A percentile compares a stretch with the other conserved stretches of the same genome.
Conservation (phyloP, 2,797 vertebrate species). For the Phrynocephalus forsythii region DNA sequence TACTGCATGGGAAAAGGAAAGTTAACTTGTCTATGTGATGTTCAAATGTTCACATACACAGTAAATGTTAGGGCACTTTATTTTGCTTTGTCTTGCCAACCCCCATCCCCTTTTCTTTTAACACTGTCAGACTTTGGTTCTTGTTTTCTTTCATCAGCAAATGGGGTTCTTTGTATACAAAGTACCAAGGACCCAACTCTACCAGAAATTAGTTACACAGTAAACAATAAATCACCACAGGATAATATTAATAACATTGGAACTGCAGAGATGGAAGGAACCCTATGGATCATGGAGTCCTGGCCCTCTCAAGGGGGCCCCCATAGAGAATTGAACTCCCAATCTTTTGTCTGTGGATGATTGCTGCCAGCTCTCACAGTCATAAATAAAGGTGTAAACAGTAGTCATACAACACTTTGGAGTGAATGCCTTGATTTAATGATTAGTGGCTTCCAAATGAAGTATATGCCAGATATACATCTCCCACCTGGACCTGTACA, state of each 20-base stretch:
- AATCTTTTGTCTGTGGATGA: not conserved
- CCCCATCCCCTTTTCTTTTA: slow-evolving; percentile 14
- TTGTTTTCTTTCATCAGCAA: not conserved
- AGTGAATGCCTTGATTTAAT: not conserved
- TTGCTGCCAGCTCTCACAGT: not conserved
- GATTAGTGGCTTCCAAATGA: not conserved
- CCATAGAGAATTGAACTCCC: too few relatives aligned
- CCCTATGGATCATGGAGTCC: too few relatives aligned
- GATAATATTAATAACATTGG: not conserved
- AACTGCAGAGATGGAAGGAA: too few relatives aligned
- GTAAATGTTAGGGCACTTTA: slow-evolving; percentile 30
- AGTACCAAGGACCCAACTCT: slow-evolving; percentile 61
- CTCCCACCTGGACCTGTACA: not conserved
- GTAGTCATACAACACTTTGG: not conserved
- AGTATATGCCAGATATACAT: not conserved
- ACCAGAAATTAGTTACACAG: slow-evolving; percentile 23
- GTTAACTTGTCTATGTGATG: slow-evolving; percentile 4
- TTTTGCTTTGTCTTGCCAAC: slow-evolving; percentile 18
- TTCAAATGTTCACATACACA: slow-evolving; percentile 2
- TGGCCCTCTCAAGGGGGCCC: too few relatives aligned
- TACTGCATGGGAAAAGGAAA: slow-evolving; percentile 17
- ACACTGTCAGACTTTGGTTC: not conserved
- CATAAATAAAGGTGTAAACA: not conserved
- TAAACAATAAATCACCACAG: not conserved
- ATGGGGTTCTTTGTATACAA: slow-evolving; percentile 45